Conservation (phyloP, 2,797 vertebrate genomes). For the Coregonus suidteri region DNA sequence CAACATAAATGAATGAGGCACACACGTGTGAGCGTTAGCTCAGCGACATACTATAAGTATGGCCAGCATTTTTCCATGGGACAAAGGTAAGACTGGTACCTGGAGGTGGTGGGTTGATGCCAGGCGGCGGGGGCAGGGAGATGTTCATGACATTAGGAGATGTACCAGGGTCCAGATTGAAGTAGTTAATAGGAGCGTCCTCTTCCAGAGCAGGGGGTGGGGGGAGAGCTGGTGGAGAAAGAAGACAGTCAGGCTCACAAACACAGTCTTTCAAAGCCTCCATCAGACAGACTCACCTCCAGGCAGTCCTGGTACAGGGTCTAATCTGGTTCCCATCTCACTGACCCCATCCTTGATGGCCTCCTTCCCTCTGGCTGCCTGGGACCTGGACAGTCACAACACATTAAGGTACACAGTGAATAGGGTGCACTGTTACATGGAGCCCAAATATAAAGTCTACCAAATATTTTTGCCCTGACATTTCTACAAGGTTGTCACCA, state of each 20-base stretch:
- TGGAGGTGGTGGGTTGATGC: conserved; percentile 93
- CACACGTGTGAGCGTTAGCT: background rate
- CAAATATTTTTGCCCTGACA: background rate
- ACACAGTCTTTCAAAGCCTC: background rate
- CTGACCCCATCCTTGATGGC: conserved; percentile 89
- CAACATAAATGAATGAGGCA: background rate
- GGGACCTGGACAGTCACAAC: conserved; percentile 79
- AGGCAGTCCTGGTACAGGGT: conserved; percentile 95
- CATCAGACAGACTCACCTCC: conserved; percentile 78
- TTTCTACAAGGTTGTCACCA: background rate
- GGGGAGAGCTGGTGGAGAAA: conserved; percentile 81
- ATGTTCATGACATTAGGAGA: conserved; percentile 93
- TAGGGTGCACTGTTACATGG: background rate
- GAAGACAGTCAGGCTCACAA: background rate
- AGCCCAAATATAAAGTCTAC: too few relatives aligned
- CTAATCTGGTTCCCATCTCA: conserved; percentile 92
- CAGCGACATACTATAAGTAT: background rate
- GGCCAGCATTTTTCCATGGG: background rate
- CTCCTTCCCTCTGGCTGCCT: conserved; percentile 95
- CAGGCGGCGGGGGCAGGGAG: conserved; percentile 90
- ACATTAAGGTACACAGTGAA: conserved; percentile 3
- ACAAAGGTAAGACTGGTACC: conserved; percentile 67
- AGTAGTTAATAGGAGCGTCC: conserved; percentile 93
- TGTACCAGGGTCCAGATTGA: conserved; percentile 89
- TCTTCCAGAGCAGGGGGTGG: conserved; percentile 92